Percentiles rank a stretch among this genome's conserved stretches.
Evolutionary conservation across 1,140 invertebrate species (phyloP).

Genomic region (Saccostrea glomerata): DNA sequence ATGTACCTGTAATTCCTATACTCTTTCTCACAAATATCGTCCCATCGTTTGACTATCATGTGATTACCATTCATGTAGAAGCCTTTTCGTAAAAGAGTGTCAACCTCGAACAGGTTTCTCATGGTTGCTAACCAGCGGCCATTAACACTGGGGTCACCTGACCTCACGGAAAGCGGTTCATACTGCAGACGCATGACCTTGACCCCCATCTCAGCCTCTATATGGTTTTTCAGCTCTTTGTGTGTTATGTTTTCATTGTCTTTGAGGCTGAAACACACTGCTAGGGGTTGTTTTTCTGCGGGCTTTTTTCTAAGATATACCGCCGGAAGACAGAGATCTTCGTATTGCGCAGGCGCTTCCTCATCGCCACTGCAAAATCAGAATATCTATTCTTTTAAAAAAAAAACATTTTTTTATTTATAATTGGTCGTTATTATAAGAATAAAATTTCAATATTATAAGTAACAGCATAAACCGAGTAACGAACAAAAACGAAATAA

Average conservation of each 20-base stretch:
- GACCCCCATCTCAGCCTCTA: background rate
- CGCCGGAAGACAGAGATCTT: constrained; percentile 45
- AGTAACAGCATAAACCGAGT: too few relatives aligned
- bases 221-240: constrained; percentile 41
- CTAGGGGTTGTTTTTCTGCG: constrained; percentile 4
- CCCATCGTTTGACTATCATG: constrained; percentile 46
- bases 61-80: constrained; percentile 47
- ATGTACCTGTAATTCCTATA: constrained; percentile 36
- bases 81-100: constrained; percentile 40
- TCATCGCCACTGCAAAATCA: background rate
- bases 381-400: background rate
- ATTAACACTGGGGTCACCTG: constrained; percentile 42
- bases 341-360: constrained; percentile 4
- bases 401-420: too few relatives aligned
- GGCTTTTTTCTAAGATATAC: constrained; percentile 39
- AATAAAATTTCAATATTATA: too few relatives aligned
- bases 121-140: constrained; percentile 51
- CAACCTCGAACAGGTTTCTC: constrained; percentile 6
- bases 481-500: too few relatives aligned
- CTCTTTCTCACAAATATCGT: constrained; percentile 41
- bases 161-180: constrained; percentile 46
- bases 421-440: too few relatives aligned
- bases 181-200: constrained; percentile 34
- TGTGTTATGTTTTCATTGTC: constrained; percentile 53
- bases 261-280: constrained; percentile 52